Base-by-base conservation (phyloP, 2,888 invertebrate genomes). In the Megastigmus dorsalis region DNA sequence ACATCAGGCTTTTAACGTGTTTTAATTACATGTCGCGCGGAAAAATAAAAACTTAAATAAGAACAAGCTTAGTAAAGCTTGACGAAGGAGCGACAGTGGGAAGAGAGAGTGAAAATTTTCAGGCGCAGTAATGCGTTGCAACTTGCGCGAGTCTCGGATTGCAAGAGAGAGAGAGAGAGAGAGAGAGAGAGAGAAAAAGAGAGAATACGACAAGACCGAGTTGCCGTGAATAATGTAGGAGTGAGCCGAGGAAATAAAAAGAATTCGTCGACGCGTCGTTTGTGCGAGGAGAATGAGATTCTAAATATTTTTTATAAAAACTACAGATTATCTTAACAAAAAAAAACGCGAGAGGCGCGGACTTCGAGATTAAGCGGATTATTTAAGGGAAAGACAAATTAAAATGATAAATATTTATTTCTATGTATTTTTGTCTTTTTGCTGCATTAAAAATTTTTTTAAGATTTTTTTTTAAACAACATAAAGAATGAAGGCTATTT, bases 241-340 rank as follows among this genome's bases (percentile, higher is more conserved):
- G 7, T 26, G 54, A 20, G 15, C 18, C 7, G 38, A 41, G 28
- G 26, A 15, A 26, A 59, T 43, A 30, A 57, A 43, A 13, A 10
- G 43, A 54, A 45, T 20, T 62, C 13, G 28, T 54, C 36, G 26
- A 33, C n/a, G 57, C 65, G 15, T 13, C 33, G 36, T 59, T 65
- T 30, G n/a, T n/a, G 33, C 30, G 38, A 23, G 13, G 18, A 57
- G 63, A 48, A 30, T 57, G 57, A 72, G 36, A 72, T 66, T 72
- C 13, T 15, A 72, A 65, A 72, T 72, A 72, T 72, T 72, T 72
- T 72, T 66, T 66, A 59, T 72, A 52, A 52, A 50, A 50, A 30
- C 1, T 54, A 36, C 63, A 26, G 38, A 63, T 71, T 70, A 63
- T 0, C 45, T 54, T 30, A 26, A 65, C 28, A 41, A 26, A 50